Evolutionary conservation across 2,113 vertebrate species (phyloP).

Genomic region (Charina bottae): DNA sequence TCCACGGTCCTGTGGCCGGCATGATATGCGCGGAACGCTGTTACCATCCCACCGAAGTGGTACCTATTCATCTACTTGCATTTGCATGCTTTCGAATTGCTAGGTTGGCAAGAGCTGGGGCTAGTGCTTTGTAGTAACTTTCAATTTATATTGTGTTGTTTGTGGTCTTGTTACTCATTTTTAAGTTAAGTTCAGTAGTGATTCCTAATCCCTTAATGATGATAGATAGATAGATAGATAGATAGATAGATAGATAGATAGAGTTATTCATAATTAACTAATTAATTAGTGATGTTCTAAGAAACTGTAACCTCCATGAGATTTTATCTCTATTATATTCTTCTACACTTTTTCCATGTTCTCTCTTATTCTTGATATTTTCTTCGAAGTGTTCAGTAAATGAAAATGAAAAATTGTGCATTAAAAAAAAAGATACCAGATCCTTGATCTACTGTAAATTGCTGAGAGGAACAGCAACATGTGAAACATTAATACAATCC

Average conservation of each 20-base stretch:
- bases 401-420: background rate
- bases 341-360: background rate
- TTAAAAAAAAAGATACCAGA: background rate
- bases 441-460: background rate
- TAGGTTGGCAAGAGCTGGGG: too few species aligned
- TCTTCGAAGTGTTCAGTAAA: background rate
- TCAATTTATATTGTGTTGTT: background rate
- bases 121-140: background rate
- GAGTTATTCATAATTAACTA: background rate
- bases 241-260: background rate
- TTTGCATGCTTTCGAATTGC: too few species aligned
- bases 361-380: background rate
- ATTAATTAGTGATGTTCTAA: background rate
- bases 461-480: background rate
- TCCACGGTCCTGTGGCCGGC: too few species aligned
- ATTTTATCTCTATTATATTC: background rate
- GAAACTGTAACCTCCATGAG: background rate
- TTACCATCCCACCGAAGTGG: too few species aligned
- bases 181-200: background rate
- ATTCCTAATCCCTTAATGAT: background rate
- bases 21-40: too few species aligned
- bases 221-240: background rate
- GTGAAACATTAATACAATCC: background rate
- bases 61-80: too few species aligned
- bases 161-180: background rate